Percentiles rank a stretch among this genome's conserved stretches.
Evolutionary conservation across 2,113 vertebrate genomes (phyloP).

Genomic region (Sceloporus tristichus): DNA sequence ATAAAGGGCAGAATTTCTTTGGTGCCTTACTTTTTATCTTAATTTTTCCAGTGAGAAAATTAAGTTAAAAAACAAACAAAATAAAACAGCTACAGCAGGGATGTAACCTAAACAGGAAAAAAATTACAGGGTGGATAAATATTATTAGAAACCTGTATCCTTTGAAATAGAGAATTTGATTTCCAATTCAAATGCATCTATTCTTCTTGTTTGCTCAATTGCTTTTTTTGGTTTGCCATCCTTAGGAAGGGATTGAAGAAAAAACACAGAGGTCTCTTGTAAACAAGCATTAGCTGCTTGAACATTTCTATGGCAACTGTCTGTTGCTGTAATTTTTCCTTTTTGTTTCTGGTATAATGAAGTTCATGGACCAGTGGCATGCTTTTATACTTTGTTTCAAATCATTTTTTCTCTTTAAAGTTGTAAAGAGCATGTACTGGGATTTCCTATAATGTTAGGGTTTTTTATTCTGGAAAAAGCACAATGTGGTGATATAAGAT

Average conservation of each 20-base stretch:
- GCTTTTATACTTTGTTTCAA: slow-evolving; percentile 80
- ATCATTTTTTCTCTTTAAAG: slow-evolving; percentile 80
- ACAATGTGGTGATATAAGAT: slow-evolving; percentile 76
- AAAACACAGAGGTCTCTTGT: slow-evolving; percentile 86
- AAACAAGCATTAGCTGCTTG: slow-evolving; percentile 89
- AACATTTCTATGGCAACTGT: slow-evolving; percentile 92
- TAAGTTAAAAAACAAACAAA: slow-evolving; percentile 72
- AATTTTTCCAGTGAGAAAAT: slow-evolving; percentile 85
- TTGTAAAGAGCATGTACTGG: slow-evolving; percentile 80
- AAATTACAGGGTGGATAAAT: slow-evolving; percentile 76
- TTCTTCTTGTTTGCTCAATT: slow-evolving; percentile 81
- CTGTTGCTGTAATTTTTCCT: slow-evolving; percentile 83
- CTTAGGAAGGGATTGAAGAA: slow-evolving; percentile 80
- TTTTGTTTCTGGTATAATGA: slow-evolving; percentile 79
- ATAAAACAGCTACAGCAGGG: slow-evolving; percentile 80
- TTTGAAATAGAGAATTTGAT: slow-evolving; percentile 79
- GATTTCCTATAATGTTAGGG: slow-evolving; percentile 80
- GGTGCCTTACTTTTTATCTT: slow-evolving; percentile 87
- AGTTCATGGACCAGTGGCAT: slow-evolving; percentile 84
- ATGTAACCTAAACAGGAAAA: slow-evolving; percentile 78
- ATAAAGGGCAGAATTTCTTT: slow-evolving; percentile 79
- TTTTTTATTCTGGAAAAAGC: slow-evolving; percentile 75
- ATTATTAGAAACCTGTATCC: slow-evolving; percentile 78
- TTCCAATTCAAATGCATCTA: slow-evolving; percentile 79
- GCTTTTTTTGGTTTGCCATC: slow-evolving; percentile 84